Evolutionary conservation across 2,888 invertebrate genomes (phyloP).

Genomic region (Atrina japonica): DNA sequence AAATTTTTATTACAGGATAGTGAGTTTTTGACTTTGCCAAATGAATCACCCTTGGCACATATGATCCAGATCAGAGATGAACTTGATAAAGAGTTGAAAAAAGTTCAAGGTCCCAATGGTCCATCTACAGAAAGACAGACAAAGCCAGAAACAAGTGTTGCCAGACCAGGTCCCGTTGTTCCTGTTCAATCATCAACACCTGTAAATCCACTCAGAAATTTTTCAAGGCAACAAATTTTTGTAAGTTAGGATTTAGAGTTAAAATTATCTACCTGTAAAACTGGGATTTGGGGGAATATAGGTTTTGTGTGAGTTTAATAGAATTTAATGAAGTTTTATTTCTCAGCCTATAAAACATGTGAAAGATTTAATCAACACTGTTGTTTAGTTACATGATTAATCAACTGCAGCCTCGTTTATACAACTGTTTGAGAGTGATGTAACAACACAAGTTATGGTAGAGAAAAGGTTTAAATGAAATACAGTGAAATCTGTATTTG

Average conservation of each 20-base stretch:
- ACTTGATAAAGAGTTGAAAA: slow-evolving; percentile 51
- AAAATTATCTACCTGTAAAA: too few relatives aligned
- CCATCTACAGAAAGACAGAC: slow-evolving; percentile 3
- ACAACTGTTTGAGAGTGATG: too few relatives aligned
- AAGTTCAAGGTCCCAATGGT: slow-evolving; percentile 31
- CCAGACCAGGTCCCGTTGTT: slow-evolving; percentile 7
- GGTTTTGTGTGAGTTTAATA: too few relatives aligned
- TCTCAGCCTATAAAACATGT: too few relatives aligned
- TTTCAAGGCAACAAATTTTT: slow-evolving; percentile 9
- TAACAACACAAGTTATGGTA: too few relatives aligned
- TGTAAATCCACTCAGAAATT: slow-evolving; percentile 19
- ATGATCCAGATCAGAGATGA: slow-evolving; percentile 61
- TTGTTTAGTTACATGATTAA: too few relatives aligned
- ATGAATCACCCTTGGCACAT: slow-evolving; percentile 61
- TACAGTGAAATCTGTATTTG: too few relatives aligned
- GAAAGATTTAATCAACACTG: too few relatives aligned
- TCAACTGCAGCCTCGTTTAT: too few relatives aligned
- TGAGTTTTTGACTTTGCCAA: slow-evolving; percentile 71
- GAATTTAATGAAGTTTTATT: too few relatives aligned
- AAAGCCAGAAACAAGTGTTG: neutral
- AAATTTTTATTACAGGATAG: slow-evolving; percentile 67
- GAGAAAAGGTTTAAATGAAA: too few relatives aligned
- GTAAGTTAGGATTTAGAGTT: neutral
- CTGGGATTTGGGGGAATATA: too few relatives aligned
- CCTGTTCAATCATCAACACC: slow-evolving; percentile 19